Evolutionary conservation across 2,113 vertebrate species (phyloP).

Genomic region (Etia nguti): DNA sequence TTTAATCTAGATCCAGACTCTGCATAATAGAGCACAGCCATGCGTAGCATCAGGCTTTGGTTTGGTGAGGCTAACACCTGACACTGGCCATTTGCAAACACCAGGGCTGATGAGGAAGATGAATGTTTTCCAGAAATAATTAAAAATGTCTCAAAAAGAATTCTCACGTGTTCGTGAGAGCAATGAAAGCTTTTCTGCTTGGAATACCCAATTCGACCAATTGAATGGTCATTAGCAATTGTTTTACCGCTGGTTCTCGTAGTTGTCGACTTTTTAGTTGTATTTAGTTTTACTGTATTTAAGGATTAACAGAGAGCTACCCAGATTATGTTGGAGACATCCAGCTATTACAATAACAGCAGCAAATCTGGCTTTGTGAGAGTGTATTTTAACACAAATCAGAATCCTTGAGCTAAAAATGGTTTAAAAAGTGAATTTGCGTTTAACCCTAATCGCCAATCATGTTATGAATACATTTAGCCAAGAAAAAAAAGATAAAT

Average conservation of each 20-base stretch:
- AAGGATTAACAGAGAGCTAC: background rate
- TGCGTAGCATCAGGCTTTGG: background rate
- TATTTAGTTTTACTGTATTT: background rate
- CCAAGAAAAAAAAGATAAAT: background rate
- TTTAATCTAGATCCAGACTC: constrained; percentile 49
- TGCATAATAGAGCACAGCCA: constrained; percentile 52
- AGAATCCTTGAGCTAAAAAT: background rate
- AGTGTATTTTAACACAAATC: background rate
- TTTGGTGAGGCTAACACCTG: background rate
- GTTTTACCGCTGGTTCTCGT: background rate
- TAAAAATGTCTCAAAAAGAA: background rate
- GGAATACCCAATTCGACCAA: background rate
- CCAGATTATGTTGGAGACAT: background rate
- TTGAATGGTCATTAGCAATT: background rate
- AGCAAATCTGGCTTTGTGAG: background rate
- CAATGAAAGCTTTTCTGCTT: background rate
- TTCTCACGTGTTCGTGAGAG: background rate
- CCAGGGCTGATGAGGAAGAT: background rate
- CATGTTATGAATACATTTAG: background rate
- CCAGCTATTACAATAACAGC: background rate
- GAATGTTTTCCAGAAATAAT: background rate
- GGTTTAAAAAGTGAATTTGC: background rate
- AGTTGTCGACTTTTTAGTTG: background rate
- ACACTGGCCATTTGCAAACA: background rate
- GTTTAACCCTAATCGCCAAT: background rate